These are phyloP conservation scores for Gallinago jamesoni DNA, from an alignment of 2,113 vertebrate genomes.

Conservation along the genomic window DNA sequence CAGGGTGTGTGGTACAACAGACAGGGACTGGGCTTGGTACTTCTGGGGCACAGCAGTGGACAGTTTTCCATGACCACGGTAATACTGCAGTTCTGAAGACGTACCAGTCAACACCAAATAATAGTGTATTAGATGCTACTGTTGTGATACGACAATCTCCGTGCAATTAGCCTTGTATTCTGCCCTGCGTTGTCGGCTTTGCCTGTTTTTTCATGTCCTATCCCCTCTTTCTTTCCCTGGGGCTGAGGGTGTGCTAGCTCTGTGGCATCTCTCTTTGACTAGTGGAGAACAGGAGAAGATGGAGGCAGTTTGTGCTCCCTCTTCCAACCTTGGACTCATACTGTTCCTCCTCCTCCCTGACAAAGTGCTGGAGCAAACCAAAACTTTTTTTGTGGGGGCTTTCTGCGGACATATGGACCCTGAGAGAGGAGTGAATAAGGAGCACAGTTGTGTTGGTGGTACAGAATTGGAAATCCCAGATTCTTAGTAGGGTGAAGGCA, in stretches of 20 bases:
- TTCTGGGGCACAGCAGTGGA: not conserved
- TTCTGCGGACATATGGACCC: not conserved
- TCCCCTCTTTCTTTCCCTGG: not conserved
- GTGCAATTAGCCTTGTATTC: not conserved
- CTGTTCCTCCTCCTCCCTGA: not conserved
- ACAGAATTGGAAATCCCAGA: not conserved
- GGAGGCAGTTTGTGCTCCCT: not conserved
- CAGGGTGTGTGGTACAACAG: not conserved
- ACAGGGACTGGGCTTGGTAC: not conserved
- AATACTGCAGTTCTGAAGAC: not conserved
- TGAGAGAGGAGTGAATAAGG: not conserved
- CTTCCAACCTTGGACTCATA: not conserved
- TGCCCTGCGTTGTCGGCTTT: not conserved
- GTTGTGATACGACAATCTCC: not conserved
- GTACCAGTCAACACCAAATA: not conserved
- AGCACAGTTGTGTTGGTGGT: not conserved
- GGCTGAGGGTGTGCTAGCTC: fast-evolving
- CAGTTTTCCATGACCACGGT: not conserved
- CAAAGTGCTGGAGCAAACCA: not conserved
- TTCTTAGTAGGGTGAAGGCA: not conserved
- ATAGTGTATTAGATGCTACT: not conserved
- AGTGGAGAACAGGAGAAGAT: not conserved
- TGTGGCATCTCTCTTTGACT: not conserved
- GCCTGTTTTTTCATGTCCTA: not conserved
- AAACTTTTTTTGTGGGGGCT: not conserved